Evolutionary conservation across 2,888 invertebrate species (phyloP).

Genomic region (Drosophila tanythrix): DNA sequence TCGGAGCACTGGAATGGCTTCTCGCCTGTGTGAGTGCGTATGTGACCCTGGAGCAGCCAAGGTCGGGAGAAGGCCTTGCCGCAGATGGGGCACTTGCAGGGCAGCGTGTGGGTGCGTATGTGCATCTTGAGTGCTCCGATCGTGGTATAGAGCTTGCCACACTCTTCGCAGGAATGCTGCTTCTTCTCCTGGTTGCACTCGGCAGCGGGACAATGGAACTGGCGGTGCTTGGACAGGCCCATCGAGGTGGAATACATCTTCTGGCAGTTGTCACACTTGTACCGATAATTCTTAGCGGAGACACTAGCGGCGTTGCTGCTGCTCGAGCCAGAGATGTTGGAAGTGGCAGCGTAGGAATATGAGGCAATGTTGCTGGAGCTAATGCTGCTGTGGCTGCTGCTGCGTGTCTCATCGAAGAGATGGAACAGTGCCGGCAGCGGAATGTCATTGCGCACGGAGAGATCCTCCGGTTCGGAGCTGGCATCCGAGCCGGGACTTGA

Average conservation of each 20-base stretch:
- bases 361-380: slow-evolving; percentile 24
- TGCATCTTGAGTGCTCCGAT: slow-evolving; percentile 85
- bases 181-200: slow-evolving; percentile 93
- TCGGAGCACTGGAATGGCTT: slow-evolving; percentile 84
- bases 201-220: slow-evolving; percentile 96
- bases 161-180: slow-evolving; percentile 86
- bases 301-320: slow-evolving; percentile 5
- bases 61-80: slow-evolving; percentile 85
- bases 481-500: slow-evolving; percentile 81
- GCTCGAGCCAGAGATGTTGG: slow-evolving; percentile 14
- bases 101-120: slow-evolving; percentile 84
- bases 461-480: slow-evolving; percentile 83
- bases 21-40: slow-evolving; percentile 84
- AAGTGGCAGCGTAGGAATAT: slow-evolving; percentile 41
- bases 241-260: slow-evolving; percentile 98
- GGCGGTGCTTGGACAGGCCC: slow-evolving; percentile 96
- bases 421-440: slow-evolving; percentile 83
- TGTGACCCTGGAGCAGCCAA: slow-evolving; percentile 84
- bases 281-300: slow-evolving; percentile 86
- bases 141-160: slow-evolving; percentile 84
- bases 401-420: slow-evolving; percentile 74
- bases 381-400: slow-evolving; percentile 43
- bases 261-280: slow-evolving; percentile 96
- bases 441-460: slow-evolving; percentile 82
- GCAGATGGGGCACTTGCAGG: slow-evolving; percentile 84